Evolutionary conservation across 2,888 invertebrate genomes (phyloP), one percentile per base, ranked within the genome.

Genomic region (Pelosia muscerda): DNA sequence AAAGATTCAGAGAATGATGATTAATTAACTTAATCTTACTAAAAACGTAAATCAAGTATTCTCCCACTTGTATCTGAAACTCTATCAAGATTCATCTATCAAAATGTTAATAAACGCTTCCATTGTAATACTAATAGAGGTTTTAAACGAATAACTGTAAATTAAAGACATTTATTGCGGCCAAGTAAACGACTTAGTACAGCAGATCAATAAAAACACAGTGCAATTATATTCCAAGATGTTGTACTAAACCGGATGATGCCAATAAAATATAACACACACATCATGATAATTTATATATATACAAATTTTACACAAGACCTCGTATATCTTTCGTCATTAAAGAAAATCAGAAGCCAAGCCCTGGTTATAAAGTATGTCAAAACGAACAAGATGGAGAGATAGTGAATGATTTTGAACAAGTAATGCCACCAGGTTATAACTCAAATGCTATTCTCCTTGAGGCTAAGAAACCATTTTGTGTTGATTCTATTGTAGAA

Each of bases 341-440:
- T 91, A 91, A 88, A 84, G 84, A 84, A 86, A 88, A 89, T 86
- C 86, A 85, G 81, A 76, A 84, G 81, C 77, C 79, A 86, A 88
- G 82, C 85, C 85, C 86, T 87, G 88, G 86, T 83, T 87, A 86
- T 92, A 92, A 92, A 92, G 81, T 85, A 90, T 85, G 88, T 90
- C 90, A 88, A 83, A 84, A 86, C 78, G 81, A 84, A 79, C 86
- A 85, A 91, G 92, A 93, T 93, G 90, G 84, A 79, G 77, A 88
- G 92, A 93, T 93, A 92, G 88, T 81, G 87, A 86, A 85, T 87
- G 90, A 88, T 88, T 90, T 83, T 78, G 83, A 83, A 79, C 88
- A 79, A 85, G 88, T 87, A 90, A 87, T 81, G 88, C 91, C 89
- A 88, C 90, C 83, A 85, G 84, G 82, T 84, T 84, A 88, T 91